Evolutionary conservation across 2,797 vertebrate genomes (phyloP), one percentile per base, ranked within the genome.

Genomic region (Astyanax mexicanus): DNA sequence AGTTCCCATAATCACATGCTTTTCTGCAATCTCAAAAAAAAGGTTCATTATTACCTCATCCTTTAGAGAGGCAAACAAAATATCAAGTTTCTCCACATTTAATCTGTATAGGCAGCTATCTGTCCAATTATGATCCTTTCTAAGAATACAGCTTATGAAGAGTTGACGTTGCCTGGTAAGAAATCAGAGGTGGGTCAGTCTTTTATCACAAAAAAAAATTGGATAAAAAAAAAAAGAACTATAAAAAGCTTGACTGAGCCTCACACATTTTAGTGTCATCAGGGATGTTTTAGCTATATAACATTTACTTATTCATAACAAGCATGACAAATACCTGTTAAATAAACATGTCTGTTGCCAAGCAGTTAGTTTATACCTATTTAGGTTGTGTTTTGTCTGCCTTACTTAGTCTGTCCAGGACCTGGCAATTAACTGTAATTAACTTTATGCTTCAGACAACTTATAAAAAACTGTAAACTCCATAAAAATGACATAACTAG

Each of bases 11-110:
- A 57, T 57, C 15, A 47, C 47, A 42, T 15, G 54, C 29, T 45
- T 23, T 74, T 67, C 62, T 35, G 49, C 37, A 66, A 44, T 55
- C 47, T 12, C 19, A 32, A 49, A 47, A 35, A 25, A 54, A 51
- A 29, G 7, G 29, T 62, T 27, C 6, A 35, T 51, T 38, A 44
- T 74, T 45, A 74, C 19, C 49, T 74, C 61, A 67, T 65, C 29
- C 5, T 32, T 45, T 65, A 15, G 60, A 7, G 37, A 62, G 19
- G 35, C 60, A 62, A 62, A 42, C 58, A 57, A 1, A 68, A 23
- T 23, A 57, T 74, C 51, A 25, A 21, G 44, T 58, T 67, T 75
- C 40, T 49, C 32, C 65, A 37, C n/a, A 37, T 68, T 23, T 57
- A 37, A 32, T 67, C 29, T 45, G 51, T 13, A 47, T 45, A 67